These are phyloP conservation scores for Nemotelus nigrinus DNA, from an alignment of 2,888 invertebrate genomes.

Conservation along the genomic window DNA sequence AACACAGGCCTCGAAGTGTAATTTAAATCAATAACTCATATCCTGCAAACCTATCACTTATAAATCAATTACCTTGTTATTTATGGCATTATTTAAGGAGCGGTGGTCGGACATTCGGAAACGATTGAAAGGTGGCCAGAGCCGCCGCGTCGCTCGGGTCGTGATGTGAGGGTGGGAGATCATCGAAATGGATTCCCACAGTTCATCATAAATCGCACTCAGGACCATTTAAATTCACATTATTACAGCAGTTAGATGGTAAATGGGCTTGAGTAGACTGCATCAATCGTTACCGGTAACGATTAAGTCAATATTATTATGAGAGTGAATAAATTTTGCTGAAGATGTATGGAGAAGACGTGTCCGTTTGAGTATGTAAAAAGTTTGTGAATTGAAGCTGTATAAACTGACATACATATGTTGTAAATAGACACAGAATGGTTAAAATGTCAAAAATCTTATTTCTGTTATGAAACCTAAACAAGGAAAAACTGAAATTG, in stretches of 20 bases:
- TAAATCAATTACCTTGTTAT: slow-evolving; percentile 44
- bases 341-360: slow-evolving; percentile 28
- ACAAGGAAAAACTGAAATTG: too few species aligned
- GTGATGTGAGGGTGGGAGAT: slow-evolving; percentile 44
- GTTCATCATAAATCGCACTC: slow-evolving; percentile 43
- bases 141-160: slow-evolving; percentile 1
- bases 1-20: slow-evolving; percentile 35
- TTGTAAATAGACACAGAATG: too few species aligned
- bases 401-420: too few species aligned
- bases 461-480: too few species aligned
- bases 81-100: slow-evolving; percentile 43
- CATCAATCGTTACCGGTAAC: slow-evolving; percentile 9
- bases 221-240: slow-evolving; percentile 38
- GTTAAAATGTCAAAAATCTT: too few species aligned
- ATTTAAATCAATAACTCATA: slow-evolving; percentile 43
- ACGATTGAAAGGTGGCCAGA: slow-evolving; percentile 23
- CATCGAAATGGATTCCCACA: slow-evolving; percentile 39
- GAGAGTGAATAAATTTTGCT: background rate
- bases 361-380: background rate
- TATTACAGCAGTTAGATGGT: slow-evolving; percentile 29
- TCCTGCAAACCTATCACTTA: slow-evolving; percentile 43
- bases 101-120: slow-evolving; percentile 26
- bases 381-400: too few species aligned
- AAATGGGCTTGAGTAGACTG: background rate
- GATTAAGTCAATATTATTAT: slow-evolving; percentile 34